Evolutionary conservation across 2,113 vertebrate genomes (phyloP), one percentile per base, ranked within the genome.

Genomic region (Aix galericulata): DNA sequence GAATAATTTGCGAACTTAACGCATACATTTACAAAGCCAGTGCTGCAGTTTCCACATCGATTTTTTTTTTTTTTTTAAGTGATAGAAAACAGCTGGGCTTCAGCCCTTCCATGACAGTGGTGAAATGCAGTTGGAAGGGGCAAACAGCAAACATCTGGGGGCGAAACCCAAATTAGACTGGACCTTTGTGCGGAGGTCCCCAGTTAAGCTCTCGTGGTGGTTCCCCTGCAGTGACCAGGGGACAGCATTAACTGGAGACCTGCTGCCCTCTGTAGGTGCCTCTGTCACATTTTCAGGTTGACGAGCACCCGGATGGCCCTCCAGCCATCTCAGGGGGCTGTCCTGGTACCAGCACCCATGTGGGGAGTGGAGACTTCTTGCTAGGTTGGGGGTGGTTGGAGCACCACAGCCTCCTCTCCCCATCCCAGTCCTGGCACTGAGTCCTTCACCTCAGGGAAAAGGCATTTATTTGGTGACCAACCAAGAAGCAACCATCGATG

Each of bases 241-340:
- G 42, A 75, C 20, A 27, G 23, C 62, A 25, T 36, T 83, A 58
- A n/a, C 71, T 94, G 81, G 83, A 62, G 53, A 58, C 82, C 91
- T 97, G 87, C 95, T 94, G 91, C 95, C 96, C 94, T 95, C 96
- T 96, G 67, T 53, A 89, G 96, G 95, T 81, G 12, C 26, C 38
- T 82, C 69, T 44, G 62, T 27, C 63, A 1, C 15, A 11, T 59
- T 58, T 46, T 71, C 81, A 62, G 10, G 42, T 11, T 31, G 52
- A 6, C 5, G 23, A 16, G 4, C 9, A 50, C 14, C 8, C 72
- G 46, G 32, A 21, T 26, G 66, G 31, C 44, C 16, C 36, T 69
- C 23, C 21, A 48, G 1, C 2, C 0, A 0, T 6, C 5, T 34
- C 86, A 44, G 62, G 53, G 20, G 23, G 16, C 1, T 55, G 36